Conservation (phyloP, 2,888 invertebrate species). For the Cybosia mesomella region DNA sequence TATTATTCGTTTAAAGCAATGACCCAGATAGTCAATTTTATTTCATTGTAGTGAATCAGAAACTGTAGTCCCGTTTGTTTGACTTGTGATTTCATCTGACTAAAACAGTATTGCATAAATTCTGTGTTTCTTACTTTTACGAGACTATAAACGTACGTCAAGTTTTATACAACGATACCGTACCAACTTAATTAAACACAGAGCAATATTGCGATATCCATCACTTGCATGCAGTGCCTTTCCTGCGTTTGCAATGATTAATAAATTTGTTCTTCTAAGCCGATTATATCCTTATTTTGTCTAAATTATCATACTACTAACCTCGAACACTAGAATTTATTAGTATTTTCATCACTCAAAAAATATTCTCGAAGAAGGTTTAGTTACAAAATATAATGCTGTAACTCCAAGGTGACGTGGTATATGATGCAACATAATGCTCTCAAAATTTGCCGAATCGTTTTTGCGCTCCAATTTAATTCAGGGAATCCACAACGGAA, state of each 20-base stretch:
- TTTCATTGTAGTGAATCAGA: neutral
- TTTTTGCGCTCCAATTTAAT: neutral
- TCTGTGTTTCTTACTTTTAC: constrained; percentile 17
- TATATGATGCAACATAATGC: constrained; percentile 21
- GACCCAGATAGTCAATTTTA: neutral
- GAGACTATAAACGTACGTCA: constrained; percentile 18
- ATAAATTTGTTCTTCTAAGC: neutral
- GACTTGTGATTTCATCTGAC: constrained; percentile 29
- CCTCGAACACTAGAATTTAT: constrained; percentile 20
- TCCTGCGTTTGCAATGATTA: constrained; percentile 20
- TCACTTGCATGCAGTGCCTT: constrained; percentile 12
- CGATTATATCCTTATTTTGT: constrained; percentile 10
- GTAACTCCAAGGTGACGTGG: constrained; percentile 28
- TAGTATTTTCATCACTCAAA: constrained; percentile 19
- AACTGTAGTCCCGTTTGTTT: constrained; percentile 27
- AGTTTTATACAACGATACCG: constrained; percentile 13
- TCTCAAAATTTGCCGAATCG: constrained; percentile 1
- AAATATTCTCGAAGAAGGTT: constrained; percentile 20
- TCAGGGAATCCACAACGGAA: neutral
- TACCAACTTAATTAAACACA: constrained; percentile 29
- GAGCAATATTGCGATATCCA: constrained; percentile 21
- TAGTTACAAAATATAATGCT: constrained; percentile 22
- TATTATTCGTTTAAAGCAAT: neutral
- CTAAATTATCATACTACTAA: constrained; percentile 11
- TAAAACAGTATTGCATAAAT: constrained; percentile 17